Base-by-base conservation (phyloP, 2,888 invertebrate genomes). In the Ypsolopha sequella region DNA sequence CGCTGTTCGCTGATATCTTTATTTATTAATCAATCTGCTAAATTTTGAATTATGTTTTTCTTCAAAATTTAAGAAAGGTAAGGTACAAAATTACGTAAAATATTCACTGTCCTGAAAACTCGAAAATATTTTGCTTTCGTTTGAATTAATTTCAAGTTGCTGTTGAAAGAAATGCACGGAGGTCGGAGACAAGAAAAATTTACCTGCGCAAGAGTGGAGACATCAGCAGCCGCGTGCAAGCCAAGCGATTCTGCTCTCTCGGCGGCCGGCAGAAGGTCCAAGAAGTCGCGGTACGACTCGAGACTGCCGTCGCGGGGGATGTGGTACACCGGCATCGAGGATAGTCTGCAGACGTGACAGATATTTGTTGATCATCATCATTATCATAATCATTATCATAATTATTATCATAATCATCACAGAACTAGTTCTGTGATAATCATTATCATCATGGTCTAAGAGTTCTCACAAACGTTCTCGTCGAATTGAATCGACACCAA, bases 201-300 rank as follows among this genome's bases (percentile, higher is more conserved):
- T 66, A 95, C 95, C 65, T 91, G 92, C 43, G 96, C 95, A 45
- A 94, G 89, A 0, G 94, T 95, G 6, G 94, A 91, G 57, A 97
- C 95, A 70, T 96, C 96, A 0, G 96, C 96, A 61, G 96, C 96
- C 2, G 94, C 91, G 76, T 96, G 96, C 68, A 96, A 96, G 0
- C 96, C 96, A 62, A 96, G 94, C 0, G 93, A 94, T 82, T 96
- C 95, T 0, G 96, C 95, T 58, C 92, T 91, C 73, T 97, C 96
- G 51, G 90, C 80, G 48, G 80, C 90, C 2, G 96, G 96, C 62
- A 95, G 78, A 67, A 93, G 87, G 58, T 91, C 90, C 57, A 96
- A 90, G 73, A 93, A 93, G 74, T 95, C 95, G 48, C 90, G 89
- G 79, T 96, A 96, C 6, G 93, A 92, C 62, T 92, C 91, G 53